Evolutionary conservation across 1,140 invertebrate genomes (phyloP).

Genomic region (Brachionus calyciflorus): DNA sequence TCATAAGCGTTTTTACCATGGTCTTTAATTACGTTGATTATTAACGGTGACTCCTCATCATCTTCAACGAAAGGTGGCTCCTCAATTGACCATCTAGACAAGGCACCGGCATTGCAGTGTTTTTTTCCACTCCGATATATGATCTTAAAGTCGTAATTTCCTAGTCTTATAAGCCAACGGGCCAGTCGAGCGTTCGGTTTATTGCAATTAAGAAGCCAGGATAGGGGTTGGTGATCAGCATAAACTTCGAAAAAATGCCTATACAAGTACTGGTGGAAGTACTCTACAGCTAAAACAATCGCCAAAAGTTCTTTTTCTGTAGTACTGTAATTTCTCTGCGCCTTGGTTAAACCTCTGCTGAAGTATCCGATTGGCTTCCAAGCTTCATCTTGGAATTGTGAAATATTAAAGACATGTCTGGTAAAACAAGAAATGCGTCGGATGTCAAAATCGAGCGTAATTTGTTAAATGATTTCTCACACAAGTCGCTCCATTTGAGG

Average conservation of each 20-base stretch:
- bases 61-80: background rate
- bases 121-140: no score
- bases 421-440: slow-evolving; percentile 38
- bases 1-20: background rate
- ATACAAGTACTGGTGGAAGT: slow-evolving; percentile 59
- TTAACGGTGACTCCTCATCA: no score
- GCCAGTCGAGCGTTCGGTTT: background rate
- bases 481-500: background rate
- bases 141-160: background rate
- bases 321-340: slow-evolving; percentile 50
- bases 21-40: background rate
- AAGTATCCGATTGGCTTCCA: background rate
- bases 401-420: slow-evolving; percentile 53
- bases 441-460: background rate
- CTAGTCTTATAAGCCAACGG: background rate
- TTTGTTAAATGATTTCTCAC: background rate
- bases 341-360: background rate
- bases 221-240: slow-evolving; percentile 63
- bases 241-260: slow-evolving; percentile 59
- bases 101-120: slow-evolving; percentile 30
- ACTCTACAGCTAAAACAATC: slow-evolving; percentile 57
- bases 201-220: no score
- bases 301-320: slow-evolving; percentile 56
- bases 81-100: slow-evolving; percentile 37
- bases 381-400: slow-evolving; percentile 49